A percentile compares a stretch with the other conserved stretches of the same genome.
Evolutionary conservation across 2,797 vertebrate genomes (phyloP).

Genomic region (Neoniphon sammara): DNA sequence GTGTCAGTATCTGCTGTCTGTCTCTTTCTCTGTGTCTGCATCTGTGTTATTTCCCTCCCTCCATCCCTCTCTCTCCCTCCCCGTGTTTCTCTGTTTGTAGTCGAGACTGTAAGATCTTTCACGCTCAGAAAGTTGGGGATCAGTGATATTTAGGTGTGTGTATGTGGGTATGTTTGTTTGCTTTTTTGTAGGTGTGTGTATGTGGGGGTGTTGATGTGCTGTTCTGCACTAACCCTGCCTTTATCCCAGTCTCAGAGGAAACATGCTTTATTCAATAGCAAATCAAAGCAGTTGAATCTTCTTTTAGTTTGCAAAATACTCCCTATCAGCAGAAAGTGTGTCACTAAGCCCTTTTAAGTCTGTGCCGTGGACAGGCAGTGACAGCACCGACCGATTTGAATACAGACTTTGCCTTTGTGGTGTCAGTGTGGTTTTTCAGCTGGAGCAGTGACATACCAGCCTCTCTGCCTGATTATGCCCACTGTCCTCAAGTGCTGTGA

Average conservation of each 20-base stretch:
- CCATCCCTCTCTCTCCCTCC: constrained; percentile 2
- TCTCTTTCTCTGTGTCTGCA: background rate
- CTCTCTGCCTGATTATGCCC: constrained; percentile 26
- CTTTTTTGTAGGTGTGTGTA: background rate
- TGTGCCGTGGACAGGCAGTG: constrained; percentile 34
- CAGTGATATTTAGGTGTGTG: background rate
- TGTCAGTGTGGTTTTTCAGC: constrained; percentile 56
- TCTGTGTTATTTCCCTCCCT: constrained; percentile 1
- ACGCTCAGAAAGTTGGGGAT: constrained; percentile 25
- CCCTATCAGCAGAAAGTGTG: constrained; percentile 34
- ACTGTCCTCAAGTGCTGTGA: constrained; percentile 20
- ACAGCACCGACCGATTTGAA: constrained; percentile 55
- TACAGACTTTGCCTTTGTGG: constrained; percentile 59
- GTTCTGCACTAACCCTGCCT: constrained; percentile 20
- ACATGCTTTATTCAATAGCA: constrained; percentile 54
- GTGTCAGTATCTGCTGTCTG: background rate
- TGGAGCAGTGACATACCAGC: constrained; percentile 52
- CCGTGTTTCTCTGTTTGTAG: background rate
- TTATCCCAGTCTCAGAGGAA: constrained; percentile 44
- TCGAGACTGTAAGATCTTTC: background rate
- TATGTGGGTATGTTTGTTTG: constrained; percentile 9
- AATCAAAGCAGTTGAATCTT: constrained; percentile 46
- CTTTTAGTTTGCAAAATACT: constrained; percentile 44
- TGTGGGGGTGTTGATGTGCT: constrained; percentile 10
- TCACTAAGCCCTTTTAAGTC: constrained; percentile 47